Percentiles rank a stretch among this genome's conserved stretches.
phyloP scores from a whole-genome alignment of 2,888 invertebrate species.

The Pyrochroa serraticornis region DNA sequence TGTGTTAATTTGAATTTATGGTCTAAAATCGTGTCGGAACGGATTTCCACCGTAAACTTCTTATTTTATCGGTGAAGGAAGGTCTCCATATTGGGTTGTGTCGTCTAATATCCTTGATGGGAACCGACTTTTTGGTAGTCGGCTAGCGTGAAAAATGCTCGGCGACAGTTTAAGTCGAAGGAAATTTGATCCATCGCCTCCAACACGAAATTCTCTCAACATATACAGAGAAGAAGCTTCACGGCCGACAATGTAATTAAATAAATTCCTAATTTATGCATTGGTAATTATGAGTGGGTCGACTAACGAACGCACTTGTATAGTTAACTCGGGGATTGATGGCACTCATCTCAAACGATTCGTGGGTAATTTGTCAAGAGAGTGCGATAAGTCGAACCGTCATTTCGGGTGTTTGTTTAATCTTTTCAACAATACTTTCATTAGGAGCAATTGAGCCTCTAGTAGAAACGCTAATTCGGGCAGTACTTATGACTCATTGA shows the following conservation, averaged over 20 bases:
- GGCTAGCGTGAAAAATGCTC: slow-evolving; percentile 17
- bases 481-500: no score
- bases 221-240: slow-evolving; percentile 3
- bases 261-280: slow-evolving; percentile 42
- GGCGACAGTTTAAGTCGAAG: slow-evolving; percentile 32
- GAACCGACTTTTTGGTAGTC: not conserved
- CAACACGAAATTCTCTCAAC: not conserved
- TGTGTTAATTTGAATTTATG: slow-evolving; percentile 18
- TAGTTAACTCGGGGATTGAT: slow-evolving; percentile 37
- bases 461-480: no score
- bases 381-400: slow-evolving; percentile 20
- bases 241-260: slow-evolving; percentile 27
- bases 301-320: slow-evolving; percentile 35
- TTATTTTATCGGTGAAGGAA: not conserved
- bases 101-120: not conserved
- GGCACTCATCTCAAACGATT: slow-evolving; percentile 36
- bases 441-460: no score
- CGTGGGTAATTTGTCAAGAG: slow-evolving; percentile 39
- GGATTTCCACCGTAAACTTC: not conserved
- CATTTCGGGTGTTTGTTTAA: not conserved
- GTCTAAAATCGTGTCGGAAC: not conserved
- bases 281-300: slow-evolving; percentile 41
- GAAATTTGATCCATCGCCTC: slow-evolving; percentile 34
- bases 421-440: not conserved
- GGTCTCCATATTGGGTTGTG: slow-evolving; percentile 7